Base-by-base conservation (phyloP, 2,797 vertebrate genomes). In the Tauraco hartlaubi region DNA sequence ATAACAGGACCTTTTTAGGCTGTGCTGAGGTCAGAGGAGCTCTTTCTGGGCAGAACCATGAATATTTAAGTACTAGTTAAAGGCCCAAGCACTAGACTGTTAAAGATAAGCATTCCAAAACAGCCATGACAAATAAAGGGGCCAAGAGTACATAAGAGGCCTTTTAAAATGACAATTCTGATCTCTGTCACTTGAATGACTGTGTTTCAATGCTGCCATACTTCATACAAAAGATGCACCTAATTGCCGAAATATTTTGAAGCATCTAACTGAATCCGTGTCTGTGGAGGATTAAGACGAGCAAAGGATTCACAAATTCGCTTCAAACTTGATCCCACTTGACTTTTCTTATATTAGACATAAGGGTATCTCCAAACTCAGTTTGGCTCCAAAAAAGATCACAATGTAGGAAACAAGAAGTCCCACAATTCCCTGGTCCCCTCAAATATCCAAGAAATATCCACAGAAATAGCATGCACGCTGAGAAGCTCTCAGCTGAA, bases 111-210 rank as follows among this genome's bases (percentile, higher is more conserved):
- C 56, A 29, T 85, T 96, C 73, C 68, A 83, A 61, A 91, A 6
- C 21, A 79, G n/a, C 6, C 49, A 82, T 92, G 89, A 92, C 74
- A 92, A 97, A 96, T 82, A 92, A 89, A 79, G 68, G 77, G 75
- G 15, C 56, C 56, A 63, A 83, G 82, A 91, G 91, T 69, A 90
- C 33, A 6, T 75, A 79, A 82, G 33, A 90, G 22, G 52, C 44
- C 29, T 76, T 79, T 87, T 63, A 92, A 89, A 93, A 76, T 44
- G 92, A 76, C 55, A 63, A 9, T 73, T 82, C 48, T 63, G 75
- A 94, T 63, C 33, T 63, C 20, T 67, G 48, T 71, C 43, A 46
- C 31, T 91, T 44, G 49, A 90, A 66, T 2, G 8, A 52, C 23
- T 66, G 15, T 69, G 35, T 81, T 90, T 88, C 63, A 93, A 88